Conservation (phyloP, 2,797 vertebrate species). For the Leptodactylus fallax region DNA sequence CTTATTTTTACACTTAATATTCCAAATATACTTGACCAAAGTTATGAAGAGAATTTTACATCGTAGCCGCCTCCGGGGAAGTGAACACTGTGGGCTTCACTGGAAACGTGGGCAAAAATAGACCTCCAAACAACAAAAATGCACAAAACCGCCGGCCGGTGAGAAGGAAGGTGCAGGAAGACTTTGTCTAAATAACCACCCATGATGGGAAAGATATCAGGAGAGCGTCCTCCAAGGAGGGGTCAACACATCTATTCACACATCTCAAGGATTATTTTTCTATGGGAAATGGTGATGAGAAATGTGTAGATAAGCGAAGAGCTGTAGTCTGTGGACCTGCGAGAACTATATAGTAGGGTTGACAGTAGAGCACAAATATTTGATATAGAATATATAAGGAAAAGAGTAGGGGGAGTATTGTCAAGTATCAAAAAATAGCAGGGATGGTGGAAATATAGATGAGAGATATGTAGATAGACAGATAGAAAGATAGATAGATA, state of each 20-base stretch:
- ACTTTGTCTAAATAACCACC: constrained; percentile 24
- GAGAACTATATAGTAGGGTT: no score
- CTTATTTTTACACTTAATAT: constrained; percentile 37
- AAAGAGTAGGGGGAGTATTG: neutral
- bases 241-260: constrained; percentile 19
- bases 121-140: constrained; percentile 9
- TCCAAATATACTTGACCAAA: constrained; percentile 9
- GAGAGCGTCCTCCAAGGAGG: neutral
- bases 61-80: neutral
- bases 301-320: neutral
- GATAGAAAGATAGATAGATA: neutral
- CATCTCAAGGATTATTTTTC: constrained; percentile 29
- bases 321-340: neutral
- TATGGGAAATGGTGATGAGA: constrained; percentile 21
- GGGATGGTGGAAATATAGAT: no score
- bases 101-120: neutral
- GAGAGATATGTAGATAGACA: neutral
- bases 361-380: no score
- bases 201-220: constrained; percentile 9
- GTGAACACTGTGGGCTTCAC: constrained; percentile 11
- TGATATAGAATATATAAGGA: neutral
- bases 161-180: neutral
- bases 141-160: neutral
- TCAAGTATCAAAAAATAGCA: neutral
- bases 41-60: constrained; percentile 15